Evolutionary conservation across 2,888 invertebrate species (phyloP).

Genomic region (Pinctada fucata): DNA sequence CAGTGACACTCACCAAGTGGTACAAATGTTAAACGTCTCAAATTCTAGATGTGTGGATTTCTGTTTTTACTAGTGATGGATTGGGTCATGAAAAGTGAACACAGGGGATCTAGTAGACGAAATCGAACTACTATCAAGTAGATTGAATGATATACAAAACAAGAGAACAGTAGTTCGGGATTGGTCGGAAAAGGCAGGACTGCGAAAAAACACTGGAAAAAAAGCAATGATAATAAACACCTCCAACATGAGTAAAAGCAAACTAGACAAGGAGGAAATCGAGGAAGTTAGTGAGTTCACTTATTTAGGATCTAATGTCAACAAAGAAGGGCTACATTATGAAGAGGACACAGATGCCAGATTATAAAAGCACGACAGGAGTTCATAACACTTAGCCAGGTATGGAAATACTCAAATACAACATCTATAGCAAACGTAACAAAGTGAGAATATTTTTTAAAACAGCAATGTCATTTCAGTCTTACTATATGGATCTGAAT

Average conservation of each 20-base stretch:
- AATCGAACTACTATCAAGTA: background rate
- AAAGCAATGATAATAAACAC: background rate
- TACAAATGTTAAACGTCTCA: too few relatives aligned
- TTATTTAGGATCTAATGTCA: background rate
- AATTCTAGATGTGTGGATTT: background rate
- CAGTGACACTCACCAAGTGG: too few relatives aligned
- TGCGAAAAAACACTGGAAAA: background rate
- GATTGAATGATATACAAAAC: background rate
- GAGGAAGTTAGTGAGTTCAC: background rate
- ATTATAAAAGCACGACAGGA: background rate
- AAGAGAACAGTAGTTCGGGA: background rate
- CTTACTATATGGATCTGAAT: background rate
- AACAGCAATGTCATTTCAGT: background rate
- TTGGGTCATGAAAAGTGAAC: background rate
- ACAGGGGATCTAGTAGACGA: slow-evolving; percentile 3
- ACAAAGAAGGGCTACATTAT: background rate
- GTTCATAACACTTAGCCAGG: background rate
- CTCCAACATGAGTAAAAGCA: background rate
- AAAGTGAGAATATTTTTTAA: background rate
- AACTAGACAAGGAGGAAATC: background rate
- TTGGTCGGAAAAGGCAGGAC: background rate
- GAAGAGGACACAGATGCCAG: background rate
- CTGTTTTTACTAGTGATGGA: background rate
- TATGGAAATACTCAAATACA: background rate
- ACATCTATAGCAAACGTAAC: background rate